Evolutionary conservation across 2,797 vertebrate genomes (phyloP).

Genomic region (Pseudopleuronectes americanus): DNA sequence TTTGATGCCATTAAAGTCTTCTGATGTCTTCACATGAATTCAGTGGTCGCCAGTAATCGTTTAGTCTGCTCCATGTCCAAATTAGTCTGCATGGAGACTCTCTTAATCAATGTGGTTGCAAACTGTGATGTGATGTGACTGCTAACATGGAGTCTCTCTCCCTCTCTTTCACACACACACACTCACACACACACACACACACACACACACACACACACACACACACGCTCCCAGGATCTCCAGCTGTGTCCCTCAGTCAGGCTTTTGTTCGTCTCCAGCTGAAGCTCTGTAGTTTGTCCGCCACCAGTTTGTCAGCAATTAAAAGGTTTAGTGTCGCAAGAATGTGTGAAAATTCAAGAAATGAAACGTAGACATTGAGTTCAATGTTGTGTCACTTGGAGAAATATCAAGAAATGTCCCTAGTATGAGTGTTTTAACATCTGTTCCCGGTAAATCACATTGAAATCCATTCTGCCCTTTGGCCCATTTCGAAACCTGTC

Average conservation of each 20-base stretch:
- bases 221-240: slow-evolving; percentile 46
- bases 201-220: slow-evolving; percentile 15
- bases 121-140: slow-evolving; percentile 83
- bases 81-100: slow-evolving; percentile 74
- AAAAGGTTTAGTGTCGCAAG: too few species aligned
- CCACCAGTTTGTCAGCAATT: slow-evolving; percentile 63
- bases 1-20: slow-evolving; percentile 21
- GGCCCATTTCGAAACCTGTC: neutral
- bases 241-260: slow-evolving; percentile 74
- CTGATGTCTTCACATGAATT: slow-evolving; percentile 53
- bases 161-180: slow-evolving; percentile 22
- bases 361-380: too few species aligned
- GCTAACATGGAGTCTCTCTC: slow-evolving; percentile 68
- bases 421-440: neutral
- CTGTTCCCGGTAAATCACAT: neutral
- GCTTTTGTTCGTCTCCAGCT: slow-evolving; percentile 77
- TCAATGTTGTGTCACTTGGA: too few species aligned
- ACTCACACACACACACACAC: slow-evolving; percentile 35
- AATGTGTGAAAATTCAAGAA: too few species aligned
- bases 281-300: slow-evolving; percentile 73
- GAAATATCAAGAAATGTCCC: too few species aligned
- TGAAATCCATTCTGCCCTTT: neutral
- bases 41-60: slow-evolving; percentile 52
- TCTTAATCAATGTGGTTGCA: slow-evolving; percentile 77
- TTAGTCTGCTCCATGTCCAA: slow-evolving; percentile 66